Conservation (phyloP, 2,888 invertebrate species). For the Dichetophora obliterata region DNA sequence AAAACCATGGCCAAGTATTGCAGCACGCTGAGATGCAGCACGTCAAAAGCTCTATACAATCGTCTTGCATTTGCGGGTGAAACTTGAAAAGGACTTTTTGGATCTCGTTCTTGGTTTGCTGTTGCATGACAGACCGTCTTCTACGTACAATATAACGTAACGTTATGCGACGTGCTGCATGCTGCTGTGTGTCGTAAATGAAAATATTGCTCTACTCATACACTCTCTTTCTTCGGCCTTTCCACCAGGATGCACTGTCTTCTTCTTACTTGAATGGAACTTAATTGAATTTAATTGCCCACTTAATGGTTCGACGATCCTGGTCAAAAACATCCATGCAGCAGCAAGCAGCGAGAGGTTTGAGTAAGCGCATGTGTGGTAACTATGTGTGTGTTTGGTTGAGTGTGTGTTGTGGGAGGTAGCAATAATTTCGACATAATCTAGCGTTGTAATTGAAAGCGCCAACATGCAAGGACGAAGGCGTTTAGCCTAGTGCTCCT, state of each 20-base stretch:
- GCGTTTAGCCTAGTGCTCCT: slow-evolving; percentile 14
- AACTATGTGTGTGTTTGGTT: not conserved
- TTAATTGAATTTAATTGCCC: slow-evolving; percentile 69
- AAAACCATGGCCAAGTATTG: too few species aligned
- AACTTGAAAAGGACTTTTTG: too few species aligned
- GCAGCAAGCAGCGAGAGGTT: slow-evolving; percentile 45
- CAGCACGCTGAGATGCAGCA: too few species aligned
- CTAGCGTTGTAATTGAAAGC: slow-evolving; percentile 10
- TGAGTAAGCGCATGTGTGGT: slow-evolving; percentile 29
- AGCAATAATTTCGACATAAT: not conserved
- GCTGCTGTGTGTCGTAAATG: slow-evolving; percentile 19
- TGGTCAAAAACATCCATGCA: slow-evolving; percentile 51
- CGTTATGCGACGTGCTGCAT: slow-evolving; percentile 36
- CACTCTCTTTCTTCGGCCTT: not conserved
- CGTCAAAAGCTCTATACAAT: too few species aligned
- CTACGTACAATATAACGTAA: slow-evolving; percentile 15
- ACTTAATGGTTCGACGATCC: slow-evolving; percentile 66
- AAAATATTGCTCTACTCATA: not conserved
- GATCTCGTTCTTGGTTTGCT: not conserved
- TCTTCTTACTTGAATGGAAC: slow-evolving; percentile 46
- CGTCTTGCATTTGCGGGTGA: too few species aligned
- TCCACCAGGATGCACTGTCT: not conserved
- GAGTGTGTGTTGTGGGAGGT: not conserved
- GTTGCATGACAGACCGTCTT: not conserved
- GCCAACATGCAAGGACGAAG: slow-evolving; percentile 31